Percentiles rank a stretch among this genome's conserved stretches.
phyloP scores from a whole-genome alignment of 1,140 invertebrate genomes.

The Geopemphigus sp. region DNA sequence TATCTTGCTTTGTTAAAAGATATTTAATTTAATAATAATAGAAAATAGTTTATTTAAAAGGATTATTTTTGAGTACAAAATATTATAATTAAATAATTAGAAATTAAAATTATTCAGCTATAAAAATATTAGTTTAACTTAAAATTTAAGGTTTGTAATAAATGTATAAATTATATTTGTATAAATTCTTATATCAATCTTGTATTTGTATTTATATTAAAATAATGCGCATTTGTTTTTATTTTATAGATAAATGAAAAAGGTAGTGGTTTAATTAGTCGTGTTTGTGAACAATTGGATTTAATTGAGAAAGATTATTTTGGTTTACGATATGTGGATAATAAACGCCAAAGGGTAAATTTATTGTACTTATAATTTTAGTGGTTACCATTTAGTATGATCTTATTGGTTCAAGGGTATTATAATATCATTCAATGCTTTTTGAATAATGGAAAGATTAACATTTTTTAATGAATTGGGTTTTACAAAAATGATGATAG shows the following conservation, averaged over 20 bases:
- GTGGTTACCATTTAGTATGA: constrained; percentile 12
- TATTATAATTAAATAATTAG: no score
- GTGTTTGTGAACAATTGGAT: constrained; percentile 90
- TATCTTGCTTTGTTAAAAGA: no score
- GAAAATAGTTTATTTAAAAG: no score
- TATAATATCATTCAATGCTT: not conserved
- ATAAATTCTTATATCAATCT: no score
- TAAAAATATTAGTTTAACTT: no score
- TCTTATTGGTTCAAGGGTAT: not conserved
- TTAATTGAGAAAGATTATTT: constrained; percentile 97
- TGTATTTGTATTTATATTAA: not conserved
- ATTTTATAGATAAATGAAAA: constrained; percentile 82
- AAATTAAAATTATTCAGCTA: no score
- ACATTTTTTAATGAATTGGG: no score
- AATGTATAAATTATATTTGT: no score
- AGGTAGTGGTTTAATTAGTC: constrained; percentile 88
- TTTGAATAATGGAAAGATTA: not conserved
- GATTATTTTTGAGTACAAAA: no score
- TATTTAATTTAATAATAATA: no score
- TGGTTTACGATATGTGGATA: constrained; percentile 91
- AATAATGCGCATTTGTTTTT: constrained; percentile 44
- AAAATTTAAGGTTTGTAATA: no score
- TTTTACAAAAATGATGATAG: not conserved
- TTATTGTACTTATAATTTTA: constrained; percentile 25
- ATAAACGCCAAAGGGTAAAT: constrained; percentile 84